These are phyloP conservation scores for Solenodon paradoxus DNA, from an alignment of 2,113 vertebrate species.

Conservation along the genomic window DNA sequence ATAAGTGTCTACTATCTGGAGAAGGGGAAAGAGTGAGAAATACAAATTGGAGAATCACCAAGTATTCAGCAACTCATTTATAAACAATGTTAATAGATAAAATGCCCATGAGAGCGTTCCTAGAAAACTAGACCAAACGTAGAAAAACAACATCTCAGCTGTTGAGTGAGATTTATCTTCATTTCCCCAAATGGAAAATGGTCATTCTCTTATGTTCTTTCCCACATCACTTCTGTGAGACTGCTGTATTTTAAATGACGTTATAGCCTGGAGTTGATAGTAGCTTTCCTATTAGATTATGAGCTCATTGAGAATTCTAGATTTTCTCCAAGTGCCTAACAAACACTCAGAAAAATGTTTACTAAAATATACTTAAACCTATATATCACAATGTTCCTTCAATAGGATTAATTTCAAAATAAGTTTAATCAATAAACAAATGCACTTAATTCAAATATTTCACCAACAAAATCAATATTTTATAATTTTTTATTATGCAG, in stretches of 20 bases:
- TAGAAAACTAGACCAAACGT: too few relatives aligned
- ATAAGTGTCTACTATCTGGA: background rate
- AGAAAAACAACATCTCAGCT: background rate
- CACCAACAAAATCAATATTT: background rate
- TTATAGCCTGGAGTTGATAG: background rate
- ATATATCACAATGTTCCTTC: too few relatives aligned
- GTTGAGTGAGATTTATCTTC: too few relatives aligned
- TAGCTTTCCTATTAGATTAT: background rate
- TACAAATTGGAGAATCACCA: background rate
- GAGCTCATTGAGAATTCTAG: background rate
- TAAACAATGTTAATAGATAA: background rate
- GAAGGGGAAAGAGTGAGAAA: background rate
- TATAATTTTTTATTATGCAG: background rate
- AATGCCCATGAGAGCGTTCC: background rate
- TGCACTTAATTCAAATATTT: background rate
- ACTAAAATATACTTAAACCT: background rate
- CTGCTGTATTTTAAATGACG: background rate
- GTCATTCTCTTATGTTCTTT: background rate
- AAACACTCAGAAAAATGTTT: background rate
- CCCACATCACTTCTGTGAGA: background rate
- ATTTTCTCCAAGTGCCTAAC: background rate
- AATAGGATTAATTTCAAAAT: too few relatives aligned
- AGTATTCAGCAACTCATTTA: background rate
- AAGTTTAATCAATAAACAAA: too few relatives aligned
- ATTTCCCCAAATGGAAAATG: background rate